Evolutionary conservation across 1,140 invertebrate species (phyloP).

Genomic region (Caenorhabditis remanei): DNA sequence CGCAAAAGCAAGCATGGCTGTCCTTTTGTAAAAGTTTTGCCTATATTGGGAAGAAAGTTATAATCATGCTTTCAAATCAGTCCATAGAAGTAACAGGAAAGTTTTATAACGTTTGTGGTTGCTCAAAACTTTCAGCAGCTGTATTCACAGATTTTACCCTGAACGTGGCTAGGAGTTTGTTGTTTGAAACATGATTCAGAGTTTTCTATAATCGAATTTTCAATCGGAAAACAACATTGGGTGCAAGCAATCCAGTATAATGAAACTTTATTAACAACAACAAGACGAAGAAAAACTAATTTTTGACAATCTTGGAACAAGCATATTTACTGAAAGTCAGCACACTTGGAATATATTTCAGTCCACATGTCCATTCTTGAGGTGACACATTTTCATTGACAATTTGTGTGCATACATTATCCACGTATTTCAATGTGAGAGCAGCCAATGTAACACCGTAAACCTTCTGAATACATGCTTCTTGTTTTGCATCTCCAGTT

Average conservation of each 20-base stretch:
- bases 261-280: background rate
- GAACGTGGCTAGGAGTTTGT: no score
- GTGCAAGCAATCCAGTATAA: no score
- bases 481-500: background rate
- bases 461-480: background rate
- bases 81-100: no score
- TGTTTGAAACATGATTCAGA: no score
- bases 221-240: background rate
- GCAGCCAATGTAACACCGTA: background rate
- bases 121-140: no score
- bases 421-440: background rate
- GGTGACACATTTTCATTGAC: conserved; percentile 1
- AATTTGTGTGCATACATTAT: background rate
- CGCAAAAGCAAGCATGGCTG: no score
- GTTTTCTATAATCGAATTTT: no score
- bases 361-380: background rate
- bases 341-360: conserved; percentile 6
- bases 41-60: no score
- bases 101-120: no score
- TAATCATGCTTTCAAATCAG: no score
- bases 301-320: conserved; percentile 9
- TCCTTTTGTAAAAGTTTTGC: no score
- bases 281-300: background rate
- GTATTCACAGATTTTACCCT: no score
- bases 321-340: background rate